Percentiles rank a stretch among this genome's conserved stretches.
These are phyloP conservation scores for Drosophila elegans DNA, from an alignment of 1,140 invertebrate genomes.

Conservation along the genomic window DNA sequence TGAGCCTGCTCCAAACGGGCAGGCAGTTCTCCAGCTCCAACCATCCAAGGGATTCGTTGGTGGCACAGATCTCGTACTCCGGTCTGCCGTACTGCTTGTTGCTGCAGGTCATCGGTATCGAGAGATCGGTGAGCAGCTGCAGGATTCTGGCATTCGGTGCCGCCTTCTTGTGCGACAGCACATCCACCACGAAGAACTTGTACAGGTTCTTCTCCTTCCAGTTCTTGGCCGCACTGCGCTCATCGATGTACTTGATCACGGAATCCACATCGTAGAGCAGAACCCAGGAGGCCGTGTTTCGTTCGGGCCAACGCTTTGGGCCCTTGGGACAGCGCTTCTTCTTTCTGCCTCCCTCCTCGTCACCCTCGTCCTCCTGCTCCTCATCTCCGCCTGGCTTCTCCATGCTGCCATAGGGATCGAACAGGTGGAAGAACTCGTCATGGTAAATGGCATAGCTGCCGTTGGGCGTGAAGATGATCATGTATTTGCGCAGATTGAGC, in stretches of 20 bases:
- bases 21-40: constrained; percentile 85
- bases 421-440: constrained; percentile 86
- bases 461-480: constrained; percentile 86
- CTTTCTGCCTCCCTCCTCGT: constrained; percentile 41
- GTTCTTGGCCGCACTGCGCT: constrained; percentile 40
- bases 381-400: constrained; percentile 48
- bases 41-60: constrained; percentile 86
- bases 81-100: constrained; percentile 61
- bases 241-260: constrained; percentile 66
- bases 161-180: constrained; percentile 73
- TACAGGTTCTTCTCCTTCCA: constrained; percentile 68
- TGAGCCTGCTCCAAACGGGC: constrained; percentile 86
- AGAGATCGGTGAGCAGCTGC: constrained; percentile 73
- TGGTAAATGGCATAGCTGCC: constrained; percentile 86
- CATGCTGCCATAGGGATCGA: constrained; percentile 86
- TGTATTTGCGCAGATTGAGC: constrained; percentile 83
- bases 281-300: constrained; percentile 80
- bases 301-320: constrained; percentile 65
- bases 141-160: constrained; percentile 67
- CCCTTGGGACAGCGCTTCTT: constrained; percentile 59
- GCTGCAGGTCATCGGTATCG: constrained; percentile 68
- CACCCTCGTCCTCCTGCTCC: constrained; percentile 41
- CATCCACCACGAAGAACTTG: constrained; percentile 72
- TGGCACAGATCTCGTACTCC: constrained; percentile 74
- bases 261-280: constrained; percentile 68